phyloP scores from a whole-genome alignment of 2,888 invertebrate species.

The Melinopterus prodromus region DNA sequence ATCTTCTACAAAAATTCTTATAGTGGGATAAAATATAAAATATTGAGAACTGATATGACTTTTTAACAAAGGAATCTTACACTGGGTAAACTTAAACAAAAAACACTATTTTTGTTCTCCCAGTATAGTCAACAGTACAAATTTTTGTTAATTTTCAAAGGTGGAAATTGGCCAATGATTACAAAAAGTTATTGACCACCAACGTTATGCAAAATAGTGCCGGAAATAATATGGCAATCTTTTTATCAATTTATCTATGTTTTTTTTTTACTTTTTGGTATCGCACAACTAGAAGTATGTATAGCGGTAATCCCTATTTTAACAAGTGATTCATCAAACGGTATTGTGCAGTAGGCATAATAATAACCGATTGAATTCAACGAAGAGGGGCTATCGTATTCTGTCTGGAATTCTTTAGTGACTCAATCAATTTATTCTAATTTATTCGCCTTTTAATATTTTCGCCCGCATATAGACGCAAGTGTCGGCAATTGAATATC shows the following conservation, averaged over 20 bases:
- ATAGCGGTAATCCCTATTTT: neutral
- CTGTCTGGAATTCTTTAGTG: neutral
- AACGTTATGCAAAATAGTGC: too few species aligned
- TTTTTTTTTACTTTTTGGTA: neutral
- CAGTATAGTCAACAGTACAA: too few species aligned
- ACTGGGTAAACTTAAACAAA: too few species aligned
- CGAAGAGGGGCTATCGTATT: neutral
- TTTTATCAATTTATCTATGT: neutral
- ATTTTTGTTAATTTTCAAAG: too few species aligned
- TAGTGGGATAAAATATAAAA: too few species aligned
- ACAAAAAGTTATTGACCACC: too few species aligned
- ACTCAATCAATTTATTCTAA: neutral
- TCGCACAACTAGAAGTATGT: neutral
- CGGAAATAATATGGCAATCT: too few species aligned
- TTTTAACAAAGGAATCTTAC: too few species aligned
- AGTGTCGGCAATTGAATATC: neutral
- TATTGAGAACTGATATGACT: too few species aligned
- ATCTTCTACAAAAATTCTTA: too few species aligned
- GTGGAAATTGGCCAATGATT: too few species aligned
- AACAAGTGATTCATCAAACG: neutral
- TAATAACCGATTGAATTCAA: neutral
- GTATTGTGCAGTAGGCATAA: neutral
- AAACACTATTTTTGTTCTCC: too few species aligned
- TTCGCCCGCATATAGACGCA: neutral
- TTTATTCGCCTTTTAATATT: neutral